Conservation (phyloP, 1,140 invertebrate genomes). For the Drosophila littoralis region DNA sequence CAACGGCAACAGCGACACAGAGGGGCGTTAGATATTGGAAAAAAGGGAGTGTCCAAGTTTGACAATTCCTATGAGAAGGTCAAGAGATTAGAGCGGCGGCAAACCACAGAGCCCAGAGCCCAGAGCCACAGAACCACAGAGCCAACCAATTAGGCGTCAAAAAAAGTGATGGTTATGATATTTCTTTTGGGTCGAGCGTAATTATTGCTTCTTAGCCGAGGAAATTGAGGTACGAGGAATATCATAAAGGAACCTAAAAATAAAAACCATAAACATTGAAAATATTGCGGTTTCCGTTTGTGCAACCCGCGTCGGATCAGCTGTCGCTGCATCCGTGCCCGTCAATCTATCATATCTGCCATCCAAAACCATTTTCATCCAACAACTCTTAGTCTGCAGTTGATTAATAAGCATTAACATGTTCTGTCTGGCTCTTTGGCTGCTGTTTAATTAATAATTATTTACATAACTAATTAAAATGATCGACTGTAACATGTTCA, state of each 20-base stretch:
- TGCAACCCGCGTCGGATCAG: constrained; percentile 46
- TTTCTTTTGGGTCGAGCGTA: constrained; percentile 47
- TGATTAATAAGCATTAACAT: constrained; percentile 72
- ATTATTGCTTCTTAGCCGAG: constrained; percentile 50
- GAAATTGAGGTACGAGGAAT: constrained; percentile 65
- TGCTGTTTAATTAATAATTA: constrained; percentile 71
- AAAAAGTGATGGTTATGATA: constrained; percentile 69
- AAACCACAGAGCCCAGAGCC: constrained; percentile 22
- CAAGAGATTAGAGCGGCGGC: constrained; percentile 59
- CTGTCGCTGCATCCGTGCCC: constrained; percentile 21
- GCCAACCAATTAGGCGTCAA: constrained; percentile 50
- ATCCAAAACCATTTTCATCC: not conserved
- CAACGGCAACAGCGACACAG: not conserved
- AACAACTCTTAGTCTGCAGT: constrained; percentile 8
- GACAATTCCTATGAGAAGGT: constrained; percentile 52
- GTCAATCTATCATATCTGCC: not conserved
- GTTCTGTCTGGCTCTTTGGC: constrained; percentile 30
- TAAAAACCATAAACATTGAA: constrained; percentile 7
- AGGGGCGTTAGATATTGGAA: constrained; percentile 32
- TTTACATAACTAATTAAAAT: constrained; percentile 77
- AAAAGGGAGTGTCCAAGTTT: constrained; percentile 39
- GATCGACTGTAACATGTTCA: constrained; percentile 69
- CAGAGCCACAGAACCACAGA: constrained; percentile 24
- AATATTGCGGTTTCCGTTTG: constrained; percentile 66
- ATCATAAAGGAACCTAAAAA: constrained; percentile 12